Conservation (phyloP, 1,140 invertebrate species). For the Acromyrmex charruanus region DNA sequence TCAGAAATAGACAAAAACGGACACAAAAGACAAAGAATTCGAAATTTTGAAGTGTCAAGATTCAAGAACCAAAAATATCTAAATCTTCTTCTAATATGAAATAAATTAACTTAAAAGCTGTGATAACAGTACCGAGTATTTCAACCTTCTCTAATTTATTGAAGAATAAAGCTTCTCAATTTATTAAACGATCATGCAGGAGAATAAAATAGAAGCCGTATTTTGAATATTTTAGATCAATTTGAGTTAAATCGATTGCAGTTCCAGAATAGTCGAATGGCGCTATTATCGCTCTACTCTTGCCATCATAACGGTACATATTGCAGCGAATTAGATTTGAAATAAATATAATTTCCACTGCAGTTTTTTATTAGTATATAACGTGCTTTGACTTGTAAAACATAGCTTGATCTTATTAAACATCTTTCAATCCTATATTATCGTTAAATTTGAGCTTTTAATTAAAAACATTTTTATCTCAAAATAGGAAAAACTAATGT, state of each 20-base stretch:
- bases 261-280: constrained; percentile 24
- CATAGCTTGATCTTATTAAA: not conserved
- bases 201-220: constrained; percentile 22
- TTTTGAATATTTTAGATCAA: not conserved
- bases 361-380: not conserved
- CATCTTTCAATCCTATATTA: not conserved
- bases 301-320: constrained; percentile 30
- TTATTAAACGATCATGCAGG: not conserved
- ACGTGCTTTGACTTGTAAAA: not conserved
- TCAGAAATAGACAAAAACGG: not conserved
- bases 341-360: constrained; percentile 16
- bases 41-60: not conserved
- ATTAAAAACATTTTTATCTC: not conserved
- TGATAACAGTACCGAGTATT: not conserved
- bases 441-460: not conserved
- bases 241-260: constrained; percentile 37
- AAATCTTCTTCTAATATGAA: not conserved
- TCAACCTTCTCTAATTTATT: not conserved
- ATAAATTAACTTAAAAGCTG: not conserved
- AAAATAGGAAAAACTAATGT: not conserved
- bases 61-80: not conserved
- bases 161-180: not conserved
- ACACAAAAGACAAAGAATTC: not conserved
- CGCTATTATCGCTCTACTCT: constrained; percentile 25
- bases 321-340: constrained; percentile 14